Evolutionary conservation across 2,888 invertebrate species (phyloP), one percentile per base, ranked within the genome.

Genomic region (Allygus modestus): DNA sequence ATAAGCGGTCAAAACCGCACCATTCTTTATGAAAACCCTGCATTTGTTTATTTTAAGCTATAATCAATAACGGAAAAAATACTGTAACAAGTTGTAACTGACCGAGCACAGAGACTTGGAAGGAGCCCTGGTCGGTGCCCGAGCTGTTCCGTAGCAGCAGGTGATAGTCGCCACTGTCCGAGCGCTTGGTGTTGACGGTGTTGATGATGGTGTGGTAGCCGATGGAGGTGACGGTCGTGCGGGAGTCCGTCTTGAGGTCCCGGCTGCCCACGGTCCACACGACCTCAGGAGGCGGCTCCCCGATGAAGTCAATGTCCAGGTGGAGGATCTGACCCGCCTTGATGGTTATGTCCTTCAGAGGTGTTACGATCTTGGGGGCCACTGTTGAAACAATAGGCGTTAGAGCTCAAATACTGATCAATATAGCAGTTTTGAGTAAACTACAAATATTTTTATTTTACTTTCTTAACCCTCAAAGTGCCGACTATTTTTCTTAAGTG

Each of bases 291-390:
- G 94, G 93, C 20, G 99, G 99, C 91, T 98, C 98, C 85, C 98
- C 99, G 88, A 97, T 94, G 89, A 97, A 99, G 89, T 97, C 95
- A 65, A 98, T 95, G 89, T 98, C 97, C 87, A 97, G 92, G 88
- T 96, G 97, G 92, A 98, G 95, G 87, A 97, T 96, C 87, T 98
- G 96, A 75, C 98, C 98, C 86, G 97, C 97, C 91, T 98, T 98
- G 89, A 98, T 95, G 87, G 96, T 95, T 85, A 98, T 93, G 88
- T 98, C 98, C 87, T 96, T 95, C 87, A 98, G 93, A 0, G 97
- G 97, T 82, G 97, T 97, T 88, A 97, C 95, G 89, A 99, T 99
- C 91, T 98, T 97, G 0, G 99, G 99, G 87, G 98, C 96, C 89
- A 98, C 96, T 94, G 90, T 69, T 90, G 89, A 88, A 84, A 84